These are phyloP conservation scores for Lissonota sp. DNA, from an alignment of 2,888 invertebrate species.

Conservation along the genomic window DNA sequence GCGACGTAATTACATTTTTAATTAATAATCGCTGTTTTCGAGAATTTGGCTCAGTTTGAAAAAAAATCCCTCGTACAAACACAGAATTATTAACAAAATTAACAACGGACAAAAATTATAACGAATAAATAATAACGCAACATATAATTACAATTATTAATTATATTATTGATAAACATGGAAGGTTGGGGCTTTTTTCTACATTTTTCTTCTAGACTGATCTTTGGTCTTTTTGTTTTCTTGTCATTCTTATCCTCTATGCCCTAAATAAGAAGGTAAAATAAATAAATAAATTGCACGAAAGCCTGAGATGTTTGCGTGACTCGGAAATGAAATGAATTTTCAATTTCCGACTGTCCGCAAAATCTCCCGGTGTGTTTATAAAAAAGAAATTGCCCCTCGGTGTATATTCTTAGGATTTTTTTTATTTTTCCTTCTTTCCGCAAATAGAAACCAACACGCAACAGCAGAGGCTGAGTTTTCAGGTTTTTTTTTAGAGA, in stretches of 20 bases:
- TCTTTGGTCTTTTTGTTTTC: constrained; percentile 27
- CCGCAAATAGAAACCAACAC: background rate
- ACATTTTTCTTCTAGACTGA: constrained; percentile 11
- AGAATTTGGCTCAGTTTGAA: too few relatives aligned
- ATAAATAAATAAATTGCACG: background rate
- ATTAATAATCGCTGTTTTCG: too few relatives aligned
- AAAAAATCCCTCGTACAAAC: too few relatives aligned
- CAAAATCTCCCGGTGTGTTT: background rate
- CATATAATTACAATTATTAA: constrained; percentile 22
- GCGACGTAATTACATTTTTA: background rate
- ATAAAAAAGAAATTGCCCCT: background rate
- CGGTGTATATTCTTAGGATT: background rate
- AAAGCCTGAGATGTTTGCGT: constrained; percentile 9
- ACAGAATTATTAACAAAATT: constrained; percentile 5
- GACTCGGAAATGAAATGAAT: background rate
- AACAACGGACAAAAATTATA: background rate
- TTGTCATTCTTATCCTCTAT: background rate
- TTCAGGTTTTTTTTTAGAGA: background rate
- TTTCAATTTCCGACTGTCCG: constrained; percentile 17
- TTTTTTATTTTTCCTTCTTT: background rate
- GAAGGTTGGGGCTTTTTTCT: constrained; percentile 38
- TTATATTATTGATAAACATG: constrained; percentile 34
- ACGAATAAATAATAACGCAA: constrained; percentile 1
- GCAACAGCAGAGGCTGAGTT: background rate
- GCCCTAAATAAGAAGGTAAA: background rate